Evolutionary conservation across 2,888 invertebrate genomes (phyloP).

Genomic region (Spicauda simplicius): DNA sequence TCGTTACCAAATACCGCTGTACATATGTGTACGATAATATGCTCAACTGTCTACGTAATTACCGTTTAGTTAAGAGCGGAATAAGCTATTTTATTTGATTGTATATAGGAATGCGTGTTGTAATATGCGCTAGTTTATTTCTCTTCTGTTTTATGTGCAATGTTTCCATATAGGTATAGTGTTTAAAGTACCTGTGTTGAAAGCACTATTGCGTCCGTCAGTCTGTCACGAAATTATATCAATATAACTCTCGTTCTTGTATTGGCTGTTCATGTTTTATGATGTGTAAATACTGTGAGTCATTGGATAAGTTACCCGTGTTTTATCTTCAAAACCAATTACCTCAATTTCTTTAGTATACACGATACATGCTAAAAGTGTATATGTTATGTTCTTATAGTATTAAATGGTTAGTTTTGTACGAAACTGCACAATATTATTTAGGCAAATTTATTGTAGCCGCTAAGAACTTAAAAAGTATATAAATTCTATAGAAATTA

Average conservation of each 20-base stretch:
- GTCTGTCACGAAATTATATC: conserved; percentile 25
- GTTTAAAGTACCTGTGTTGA: conserved; percentile 61
- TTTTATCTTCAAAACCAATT: conserved; percentile 81
- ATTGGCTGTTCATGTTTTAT: conserved; percentile 47
- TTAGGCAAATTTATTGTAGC: conserved; percentile 55
- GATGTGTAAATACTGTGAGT: conserved; percentile 78
- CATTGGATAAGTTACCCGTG: conserved; percentile 82
- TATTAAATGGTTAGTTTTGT: conserved; percentile 72
- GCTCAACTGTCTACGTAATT: conserved; percentile 43
- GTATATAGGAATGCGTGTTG: conserved; percentile 51
- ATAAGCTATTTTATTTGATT: conserved; percentile 52
- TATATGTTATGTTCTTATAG: conserved; percentile 70
- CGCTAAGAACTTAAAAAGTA: conserved; percentile 56
- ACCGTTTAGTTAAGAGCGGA: conserved; percentile 46
- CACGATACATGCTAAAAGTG: conserved; percentile 69
- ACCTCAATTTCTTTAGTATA: conserved; percentile 83
- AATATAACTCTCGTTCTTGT: conserved; percentile 24
- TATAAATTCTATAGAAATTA: conserved; percentile 62
- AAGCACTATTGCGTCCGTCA: conserved; percentile 41
- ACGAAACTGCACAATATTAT: conserved; percentile 62
- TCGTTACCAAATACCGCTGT: conserved; percentile 69
- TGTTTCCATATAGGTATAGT: conserved; percentile 54
- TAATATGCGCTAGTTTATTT: conserved; percentile 39
- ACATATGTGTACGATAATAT: conserved; percentile 56
- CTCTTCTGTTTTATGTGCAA: conserved; percentile 64